These are phyloP conservation scores for Dynastes tityus DNA, from an alignment of 2,888 invertebrate species.

Conservation along the genomic window DNA sequence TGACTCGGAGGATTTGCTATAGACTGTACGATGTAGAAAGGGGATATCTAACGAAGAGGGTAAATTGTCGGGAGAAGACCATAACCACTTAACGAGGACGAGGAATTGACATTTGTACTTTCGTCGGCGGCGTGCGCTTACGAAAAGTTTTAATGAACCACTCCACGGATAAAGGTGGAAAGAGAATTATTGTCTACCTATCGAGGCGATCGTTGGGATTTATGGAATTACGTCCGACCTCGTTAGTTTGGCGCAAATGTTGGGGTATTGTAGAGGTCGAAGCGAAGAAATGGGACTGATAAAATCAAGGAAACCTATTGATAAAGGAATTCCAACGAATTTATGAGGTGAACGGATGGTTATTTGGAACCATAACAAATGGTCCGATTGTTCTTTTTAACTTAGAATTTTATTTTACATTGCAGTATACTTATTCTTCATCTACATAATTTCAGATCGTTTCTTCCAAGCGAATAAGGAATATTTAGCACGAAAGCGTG, in stretches of 20 bases:
- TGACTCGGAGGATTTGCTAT: not conserved
- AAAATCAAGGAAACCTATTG: constrained; percentile 7
- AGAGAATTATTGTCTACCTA: constrained; percentile 44
- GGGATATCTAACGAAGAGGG: not conserved
- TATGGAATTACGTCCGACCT: constrained; percentile 43
- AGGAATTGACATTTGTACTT: constrained; percentile 45
- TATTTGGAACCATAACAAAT: constrained; percentile 16
- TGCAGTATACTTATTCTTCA: not conserved
- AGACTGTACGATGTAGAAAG: not conserved
- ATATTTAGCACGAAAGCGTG: too few relatives aligned
- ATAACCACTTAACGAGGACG: constrained; percentile 43
- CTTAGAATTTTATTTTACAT: not conserved
- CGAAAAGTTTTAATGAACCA: constrained; percentile 47
- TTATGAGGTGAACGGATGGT: constrained; percentile 4
- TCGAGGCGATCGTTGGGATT: constrained; percentile 34
- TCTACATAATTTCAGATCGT: too few relatives aligned
- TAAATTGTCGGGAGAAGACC: constrained; percentile 31
- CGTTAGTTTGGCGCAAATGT: constrained; percentile 33
- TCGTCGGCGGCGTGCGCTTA: constrained; percentile 26
- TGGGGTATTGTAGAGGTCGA: constrained; percentile 24
- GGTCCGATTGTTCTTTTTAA: not conserved
- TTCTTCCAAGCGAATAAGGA: too few relatives aligned
- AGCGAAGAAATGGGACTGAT: not conserved
- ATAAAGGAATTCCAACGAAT: constrained; percentile 19
- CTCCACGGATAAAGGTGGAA: constrained; percentile 34